phyloP scores from a whole-genome alignment of 2,888 invertebrate species.

The Dugesia japonica region DNA sequence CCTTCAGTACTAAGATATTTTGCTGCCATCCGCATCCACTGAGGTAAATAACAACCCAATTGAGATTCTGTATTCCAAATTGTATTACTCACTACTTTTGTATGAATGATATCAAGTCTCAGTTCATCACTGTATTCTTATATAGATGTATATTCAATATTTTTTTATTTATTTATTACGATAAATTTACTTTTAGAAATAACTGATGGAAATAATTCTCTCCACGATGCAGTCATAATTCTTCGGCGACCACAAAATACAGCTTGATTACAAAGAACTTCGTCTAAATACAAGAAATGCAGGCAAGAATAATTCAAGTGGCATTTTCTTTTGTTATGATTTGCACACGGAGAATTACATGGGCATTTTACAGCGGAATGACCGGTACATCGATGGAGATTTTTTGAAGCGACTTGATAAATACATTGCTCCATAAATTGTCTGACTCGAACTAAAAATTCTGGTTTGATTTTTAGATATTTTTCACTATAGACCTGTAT shows the following conservation, averaged over 20 bases:
- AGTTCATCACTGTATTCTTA: neutral
- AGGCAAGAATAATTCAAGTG: neutral
- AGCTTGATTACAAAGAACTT: neutral
- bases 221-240: neutral
- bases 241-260: neutral
- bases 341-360: neutral
- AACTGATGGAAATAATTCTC: neutral
- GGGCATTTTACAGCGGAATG: neutral
- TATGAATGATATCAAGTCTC: neutral
- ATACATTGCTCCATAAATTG: constrained; percentile 9
- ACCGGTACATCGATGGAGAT: neutral
- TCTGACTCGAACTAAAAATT: neutral
- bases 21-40: neutral
- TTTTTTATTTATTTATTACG: no score
- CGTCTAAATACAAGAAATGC: neutral
- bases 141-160: no score
- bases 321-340: neutral
- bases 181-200: neutral
- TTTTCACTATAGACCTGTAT: neutral
- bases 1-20: neutral
- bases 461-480: neutral
- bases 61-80: constrained; percentile 16
- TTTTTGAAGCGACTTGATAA: neutral
- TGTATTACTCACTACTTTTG: neutral
- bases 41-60: neutral